Evolutionary conservation across 2,888 invertebrate species (phyloP), one percentile per base, ranked within the genome.

Genomic region (Litoditis marina): DNA sequence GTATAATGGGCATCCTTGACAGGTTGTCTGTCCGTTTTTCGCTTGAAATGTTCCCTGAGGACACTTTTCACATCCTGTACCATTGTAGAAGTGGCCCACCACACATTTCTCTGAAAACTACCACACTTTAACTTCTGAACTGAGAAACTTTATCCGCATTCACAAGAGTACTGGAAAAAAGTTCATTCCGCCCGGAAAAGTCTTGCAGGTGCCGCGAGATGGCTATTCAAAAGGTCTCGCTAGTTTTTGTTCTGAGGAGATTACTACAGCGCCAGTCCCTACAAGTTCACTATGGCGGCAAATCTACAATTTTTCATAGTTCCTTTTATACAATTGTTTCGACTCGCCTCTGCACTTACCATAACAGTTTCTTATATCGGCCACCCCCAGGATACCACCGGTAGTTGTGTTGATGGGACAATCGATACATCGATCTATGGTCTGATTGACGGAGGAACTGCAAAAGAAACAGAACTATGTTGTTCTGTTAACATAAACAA

Each of bases 201-300:
- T n/a, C n/a, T n/a, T n/a, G n/a, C n/a, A n/a, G n/a, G n/a, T n/a
- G n/a, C n/a, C n/a, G n/a, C n/a, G n/a, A n/a, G n/a, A n/a, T n/a
- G n/a, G n/a, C n/a, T n/a, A n/a, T n/a, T n/a, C n/a, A n/a, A n/a
- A n/a, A n/a, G n/a, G n/a, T n/a, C n/a, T n/a, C n/a, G n/a, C n/a
- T n/a, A n/a, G n/a, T n/a, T n/a, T n/a, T n/a, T n/a, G 25, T 27
- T 6, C 39, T 27, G 2, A 2, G 13, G 2, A 2, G n/a, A 22
- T 42, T 22, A 55, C 57, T 47, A 27, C 34, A 57, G 47, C 46
- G 49, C 30, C n/a, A n/a, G n/a, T n/a, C n/a, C n/a, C n/a, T n/a
- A n/a, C n/a, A n/a, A n/a, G n/a, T n/a, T n/a, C n/a, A n/a, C n/a
- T n/a, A n/a, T n/a, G n/a, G n/a, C n/a, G n/a, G n/a, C n/a, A n/a